A percentile compares a stretch with the other conserved stretches of the same genome.
phyloP scores from a whole-genome alignment of 2,888 invertebrate species.

The Apamea monoglypha region DNA sequence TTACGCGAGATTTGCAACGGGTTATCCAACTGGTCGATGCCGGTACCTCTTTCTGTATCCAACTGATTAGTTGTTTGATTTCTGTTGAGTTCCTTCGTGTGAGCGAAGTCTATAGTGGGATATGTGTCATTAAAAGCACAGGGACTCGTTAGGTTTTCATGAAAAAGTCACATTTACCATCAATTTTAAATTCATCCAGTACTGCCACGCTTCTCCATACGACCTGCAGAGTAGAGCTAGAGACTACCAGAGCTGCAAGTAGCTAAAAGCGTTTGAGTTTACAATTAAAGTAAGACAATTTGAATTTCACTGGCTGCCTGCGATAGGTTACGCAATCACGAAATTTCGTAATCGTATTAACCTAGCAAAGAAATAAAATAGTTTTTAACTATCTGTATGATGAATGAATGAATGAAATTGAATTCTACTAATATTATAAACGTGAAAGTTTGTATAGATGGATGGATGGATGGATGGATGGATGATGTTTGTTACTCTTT shows the following conservation, averaged over 20 bases:
- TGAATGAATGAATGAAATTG: too few relatives aligned
- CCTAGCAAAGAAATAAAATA: background rate
- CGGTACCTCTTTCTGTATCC: too few relatives aligned
- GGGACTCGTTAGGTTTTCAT: too few relatives aligned
- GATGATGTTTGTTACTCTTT: too few relatives aligned
- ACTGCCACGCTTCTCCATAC: background rate
- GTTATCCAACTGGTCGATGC: background rate
- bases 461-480: too few relatives aligned
- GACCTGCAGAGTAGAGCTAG: too few relatives aligned
- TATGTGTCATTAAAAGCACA: background rate
- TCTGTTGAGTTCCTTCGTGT: too few relatives aligned
- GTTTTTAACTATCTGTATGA: background rate
- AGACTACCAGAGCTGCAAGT: background rate
- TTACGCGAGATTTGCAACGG: background rate
- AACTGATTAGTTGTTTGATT: too few relatives aligned
- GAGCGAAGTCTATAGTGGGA: background rate
- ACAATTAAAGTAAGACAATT: background rate
- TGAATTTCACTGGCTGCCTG: background rate
- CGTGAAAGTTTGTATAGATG: too few relatives aligned
- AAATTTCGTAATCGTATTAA: background rate
- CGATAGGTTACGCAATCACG: background rate
- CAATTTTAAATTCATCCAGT: background rate
- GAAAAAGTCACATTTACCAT: background rate
- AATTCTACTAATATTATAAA: too few relatives aligned
- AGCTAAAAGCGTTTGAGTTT: background rate